These are phyloP conservation scores for Podarcis cretensis DNA, from an alignment of 2,113 vertebrate species.

Conservation along the genomic window DNA sequence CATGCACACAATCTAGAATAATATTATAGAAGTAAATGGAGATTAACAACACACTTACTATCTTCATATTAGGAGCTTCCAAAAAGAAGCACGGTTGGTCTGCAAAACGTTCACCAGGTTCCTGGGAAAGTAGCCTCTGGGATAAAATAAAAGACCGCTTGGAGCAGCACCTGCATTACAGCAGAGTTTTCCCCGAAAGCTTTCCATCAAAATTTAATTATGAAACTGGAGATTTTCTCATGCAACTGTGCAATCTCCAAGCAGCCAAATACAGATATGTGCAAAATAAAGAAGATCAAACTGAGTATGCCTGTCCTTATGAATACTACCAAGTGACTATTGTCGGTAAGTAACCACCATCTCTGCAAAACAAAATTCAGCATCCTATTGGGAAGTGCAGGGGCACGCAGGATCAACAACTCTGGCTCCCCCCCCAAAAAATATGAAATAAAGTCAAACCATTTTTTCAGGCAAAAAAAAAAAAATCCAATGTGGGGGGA, in stretches of 20 bases:
- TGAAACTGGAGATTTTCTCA: slow-evolving; percentile 75
- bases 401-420: no score
- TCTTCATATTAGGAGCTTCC: slow-evolving; percentile 48
- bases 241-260: slow-evolving; percentile 83
- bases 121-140: slow-evolving; percentile 87
- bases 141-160: slow-evolving; percentile 71
- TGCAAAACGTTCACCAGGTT: slow-evolving; percentile 47
- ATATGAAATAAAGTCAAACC: no score
- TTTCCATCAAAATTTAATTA: slow-evolving; percentile 81
- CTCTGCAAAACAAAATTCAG: not conserved
- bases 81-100: not conserved
- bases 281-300: slow-evolving; percentile 39
- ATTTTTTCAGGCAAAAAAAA: no score
- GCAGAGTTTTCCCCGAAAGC: slow-evolving; percentile 82
- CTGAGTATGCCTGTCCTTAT: slow-evolving; percentile 65
- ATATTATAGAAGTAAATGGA: not conserved
- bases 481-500: no score
- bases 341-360: slow-evolving; percentile 77
- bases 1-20: not conserved
- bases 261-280: slow-evolving; percentile 69
- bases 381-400: not conserved
- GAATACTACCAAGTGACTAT: slow-evolving; percentile 87
- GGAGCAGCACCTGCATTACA: slow-evolving; percentile 74
- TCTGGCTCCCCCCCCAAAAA: no score
- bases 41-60: slow-evolving; percentile 40